These are phyloP conservation scores for Iguana delicatissima DNA, from an alignment of 2,797 vertebrate species.

Conservation along the genomic window DNA sequence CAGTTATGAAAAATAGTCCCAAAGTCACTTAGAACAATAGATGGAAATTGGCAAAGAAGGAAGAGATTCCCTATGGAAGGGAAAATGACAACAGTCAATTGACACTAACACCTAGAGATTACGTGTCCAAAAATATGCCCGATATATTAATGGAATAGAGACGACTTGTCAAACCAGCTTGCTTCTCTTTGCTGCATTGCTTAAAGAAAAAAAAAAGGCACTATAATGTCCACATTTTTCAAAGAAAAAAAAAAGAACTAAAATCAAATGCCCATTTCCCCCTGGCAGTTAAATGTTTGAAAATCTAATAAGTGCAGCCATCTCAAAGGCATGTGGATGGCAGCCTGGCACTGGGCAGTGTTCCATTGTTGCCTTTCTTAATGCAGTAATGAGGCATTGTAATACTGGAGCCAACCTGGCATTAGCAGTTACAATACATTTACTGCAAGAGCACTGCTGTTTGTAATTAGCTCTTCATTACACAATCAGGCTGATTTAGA, in stretches of 20 bases:
- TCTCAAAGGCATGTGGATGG: conserved; percentile 60
- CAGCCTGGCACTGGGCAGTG: conserved; percentile 71
- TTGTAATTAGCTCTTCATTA: conserved; percentile 90
- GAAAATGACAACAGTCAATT: conserved; percentile 39
- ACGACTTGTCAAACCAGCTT: conserved; percentile 58
- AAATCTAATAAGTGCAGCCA: conserved; percentile 71
- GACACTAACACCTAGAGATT: conserved; percentile 1
- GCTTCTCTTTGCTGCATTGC: conserved; percentile 1
- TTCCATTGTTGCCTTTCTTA: conserved; percentile 82
- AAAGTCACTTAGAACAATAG: not conserved
- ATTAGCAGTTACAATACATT: conserved; percentile 84
- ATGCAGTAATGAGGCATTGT: conserved; percentile 86
- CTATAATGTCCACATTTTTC: conserved; percentile 7
- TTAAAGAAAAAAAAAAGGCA: conserved; percentile 52
- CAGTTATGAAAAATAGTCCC: not conserved
- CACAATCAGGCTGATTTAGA: conserved; percentile 88
- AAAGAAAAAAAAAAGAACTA: conserved; percentile 55
- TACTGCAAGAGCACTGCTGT: conserved; percentile 84
- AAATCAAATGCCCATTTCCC: conserved; percentile 65
- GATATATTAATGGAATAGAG: conserved; percentile 44
- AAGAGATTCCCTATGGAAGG: conserved; percentile 10
- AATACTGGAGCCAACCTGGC: conserved; percentile 81
- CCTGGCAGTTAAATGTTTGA: conserved; percentile 67
- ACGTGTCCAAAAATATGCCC: conserved; percentile 51
- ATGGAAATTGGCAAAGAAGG: conserved; percentile 9